These are phyloP conservation scores for Neoniphon sammara DNA, from an alignment of 2,797 vertebrate species.

Conservation along the genomic window DNA sequence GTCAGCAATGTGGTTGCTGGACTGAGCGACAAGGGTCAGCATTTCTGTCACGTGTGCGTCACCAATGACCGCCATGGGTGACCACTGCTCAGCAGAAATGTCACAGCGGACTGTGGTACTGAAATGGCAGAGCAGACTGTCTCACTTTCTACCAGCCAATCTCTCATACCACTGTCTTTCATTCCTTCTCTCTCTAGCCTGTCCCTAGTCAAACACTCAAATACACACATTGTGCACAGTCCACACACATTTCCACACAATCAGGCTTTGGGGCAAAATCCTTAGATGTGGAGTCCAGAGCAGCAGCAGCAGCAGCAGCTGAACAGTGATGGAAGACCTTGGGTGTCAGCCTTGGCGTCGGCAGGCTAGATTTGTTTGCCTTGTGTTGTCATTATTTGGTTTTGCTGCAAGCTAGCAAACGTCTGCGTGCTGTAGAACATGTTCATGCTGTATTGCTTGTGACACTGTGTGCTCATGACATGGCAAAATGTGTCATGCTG, in stretches of 20 bases:
- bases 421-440: constrained; percentile 36
- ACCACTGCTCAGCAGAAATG: constrained; percentile 79
- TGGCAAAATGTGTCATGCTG: constrained; percentile 62
- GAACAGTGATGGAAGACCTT: constrained; percentile 69
- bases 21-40: constrained; percentile 73
- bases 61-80: constrained; percentile 61
- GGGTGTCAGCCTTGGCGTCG: constrained; percentile 66
- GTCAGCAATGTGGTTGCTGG: constrained; percentile 69
- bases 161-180: constrained; percentile 11
- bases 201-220: not conserved
- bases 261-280: constrained; percentile 41
- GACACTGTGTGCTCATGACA: constrained; percentile 58
- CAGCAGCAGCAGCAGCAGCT: constrained; percentile 20
- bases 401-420: constrained; percentile 47
- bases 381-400: constrained; percentile 69
- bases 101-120: constrained; percentile 54
- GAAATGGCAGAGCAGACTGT: constrained; percentile 49
- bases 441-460: constrained; percentile 56
- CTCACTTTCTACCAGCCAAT: constrained; percentile 24
- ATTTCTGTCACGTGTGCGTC: constrained; percentile 75
- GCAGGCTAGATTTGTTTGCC: constrained; percentile 68
- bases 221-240: not conserved
- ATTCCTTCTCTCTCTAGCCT: not conserved
- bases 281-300: constrained; percentile 22
- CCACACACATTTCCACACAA: constrained; percentile 18